phyloP scores from a whole-genome alignment of 2,797 vertebrate species.

The Threskiornis aethiopicus region DNA sequence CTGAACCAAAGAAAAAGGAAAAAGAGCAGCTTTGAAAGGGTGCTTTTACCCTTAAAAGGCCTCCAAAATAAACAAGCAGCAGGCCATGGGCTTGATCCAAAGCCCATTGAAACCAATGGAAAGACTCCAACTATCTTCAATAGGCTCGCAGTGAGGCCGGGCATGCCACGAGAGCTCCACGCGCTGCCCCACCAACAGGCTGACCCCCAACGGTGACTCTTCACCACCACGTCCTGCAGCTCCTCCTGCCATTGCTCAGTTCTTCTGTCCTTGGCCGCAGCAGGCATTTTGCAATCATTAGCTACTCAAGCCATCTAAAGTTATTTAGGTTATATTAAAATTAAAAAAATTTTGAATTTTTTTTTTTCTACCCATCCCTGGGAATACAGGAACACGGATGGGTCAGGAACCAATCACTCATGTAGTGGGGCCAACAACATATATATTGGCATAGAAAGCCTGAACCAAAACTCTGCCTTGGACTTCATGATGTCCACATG shows the following conservation, averaged over 20 bases:
- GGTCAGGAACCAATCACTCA: background rate
- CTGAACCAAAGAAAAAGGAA: background rate
- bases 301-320: background rate
- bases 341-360: accelerated
- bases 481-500: too few species aligned
- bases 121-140: slow-evolving; percentile 13
- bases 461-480: background rate
- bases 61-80: slow-evolving; percentile 53
- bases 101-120: background rate
- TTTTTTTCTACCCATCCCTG: accelerated
- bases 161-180: background rate
- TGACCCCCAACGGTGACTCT: accelerated
- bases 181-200: background rate
- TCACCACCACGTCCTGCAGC: background rate
- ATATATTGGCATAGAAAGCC: background rate
- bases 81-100: background rate
- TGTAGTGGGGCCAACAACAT: accelerated
- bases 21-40: slow-evolving; percentile 23
- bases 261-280: background rate
- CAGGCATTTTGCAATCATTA: background rate
- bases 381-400: accelerated
- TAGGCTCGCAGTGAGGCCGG: background rate
- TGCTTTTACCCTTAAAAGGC: background rate
- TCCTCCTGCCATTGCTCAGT: background rate
- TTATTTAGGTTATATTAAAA: background rate